Percentiles rank a stretch among this genome's conserved stretches.
These are phyloP conservation scores for Camelus bactrianus DNA, from an alignment of 2,113 vertebrate species.

Conservation along the genomic window DNA sequence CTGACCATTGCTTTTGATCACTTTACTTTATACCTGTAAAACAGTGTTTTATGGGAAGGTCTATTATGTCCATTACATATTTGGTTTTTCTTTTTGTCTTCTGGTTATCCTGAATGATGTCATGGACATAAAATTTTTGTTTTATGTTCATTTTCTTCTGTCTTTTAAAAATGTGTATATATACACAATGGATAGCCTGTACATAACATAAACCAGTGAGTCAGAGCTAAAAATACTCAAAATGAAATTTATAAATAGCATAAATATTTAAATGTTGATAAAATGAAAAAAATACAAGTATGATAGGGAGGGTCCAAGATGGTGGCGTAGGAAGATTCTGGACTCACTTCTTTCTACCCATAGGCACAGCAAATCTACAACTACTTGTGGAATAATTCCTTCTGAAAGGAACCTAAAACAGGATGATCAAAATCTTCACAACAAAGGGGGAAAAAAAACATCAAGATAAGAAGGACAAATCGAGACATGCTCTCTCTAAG, in stretches of 20 bases:
- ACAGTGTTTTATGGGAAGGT: neutral
- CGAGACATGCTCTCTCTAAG: neutral
- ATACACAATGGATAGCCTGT: neutral
- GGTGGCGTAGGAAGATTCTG: neutral
- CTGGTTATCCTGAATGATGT: neutral
- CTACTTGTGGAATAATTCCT: neutral
- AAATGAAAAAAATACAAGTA: neutral
- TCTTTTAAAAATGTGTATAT: neutral
- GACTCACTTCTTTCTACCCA: neutral
- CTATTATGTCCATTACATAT: neutral
- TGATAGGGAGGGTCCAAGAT: neutral
- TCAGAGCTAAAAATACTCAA: neutral
- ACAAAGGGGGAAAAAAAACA: neutral
- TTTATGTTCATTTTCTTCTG: neutral
- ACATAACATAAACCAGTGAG: neutral
- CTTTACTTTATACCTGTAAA: neutral
- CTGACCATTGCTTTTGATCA: neutral
- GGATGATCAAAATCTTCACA: neutral
- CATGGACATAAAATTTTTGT: neutral
- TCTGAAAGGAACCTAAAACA: neutral
- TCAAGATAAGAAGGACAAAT: neutral
- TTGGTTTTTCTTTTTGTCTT: neutral
- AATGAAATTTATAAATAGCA: neutral
- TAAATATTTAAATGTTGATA: neutral
- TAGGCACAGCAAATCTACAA: neutral